Evolutionary conservation across 2,797 vertebrate genomes (phyloP), one percentile per base, ranked within the genome.

Genomic region (Pempheris klunzingeri): DNA sequence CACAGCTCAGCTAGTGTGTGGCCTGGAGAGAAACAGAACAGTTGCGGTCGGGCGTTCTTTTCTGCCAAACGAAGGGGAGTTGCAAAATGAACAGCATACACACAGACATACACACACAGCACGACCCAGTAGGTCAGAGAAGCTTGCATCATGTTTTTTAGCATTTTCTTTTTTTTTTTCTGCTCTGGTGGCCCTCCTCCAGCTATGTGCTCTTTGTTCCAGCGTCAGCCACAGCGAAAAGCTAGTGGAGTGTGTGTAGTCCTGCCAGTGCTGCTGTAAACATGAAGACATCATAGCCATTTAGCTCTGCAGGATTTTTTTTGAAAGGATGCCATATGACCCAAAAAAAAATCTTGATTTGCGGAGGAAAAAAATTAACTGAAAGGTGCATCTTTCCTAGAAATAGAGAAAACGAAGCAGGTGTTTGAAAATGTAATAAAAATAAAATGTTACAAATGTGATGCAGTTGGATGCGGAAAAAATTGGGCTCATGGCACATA

Each of bases 191-290:
- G 80, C 84, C 65, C 54, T 80, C 82, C 86, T 88, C 82, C 86
- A 89, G 87, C 83, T 64, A 85, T 74, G 74, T 73, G 66, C 77
- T 80, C 77, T 84, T 84, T 91, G 80, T 90, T 89, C 64, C 74
- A 53, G 64, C 53, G 1, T 77, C 69, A 71, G 86, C 58, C 69
- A 11, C 62, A 55, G 71, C 4, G 11, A 52, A 77, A 74, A 77
- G 72, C 76, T 52, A 59, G 39, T 69, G 49, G 64, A 67, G 63
- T 81, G 62, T 80, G 74, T 89, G 77, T 87, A 50, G 69, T 85
- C 57, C 75, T 83, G 78, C 73, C 84, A 82, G 70, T 81, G 79
- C 68, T 72, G 84, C 81, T 84, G 79, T 68, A 78, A 87, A 90
- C 78, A 87, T 67, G 60, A 86, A 83, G 65, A 78, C 82, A 79